Evolutionary conservation across 1,140 invertebrate species (phyloP).

Genomic region (Harlomillsia oculata): DNA sequence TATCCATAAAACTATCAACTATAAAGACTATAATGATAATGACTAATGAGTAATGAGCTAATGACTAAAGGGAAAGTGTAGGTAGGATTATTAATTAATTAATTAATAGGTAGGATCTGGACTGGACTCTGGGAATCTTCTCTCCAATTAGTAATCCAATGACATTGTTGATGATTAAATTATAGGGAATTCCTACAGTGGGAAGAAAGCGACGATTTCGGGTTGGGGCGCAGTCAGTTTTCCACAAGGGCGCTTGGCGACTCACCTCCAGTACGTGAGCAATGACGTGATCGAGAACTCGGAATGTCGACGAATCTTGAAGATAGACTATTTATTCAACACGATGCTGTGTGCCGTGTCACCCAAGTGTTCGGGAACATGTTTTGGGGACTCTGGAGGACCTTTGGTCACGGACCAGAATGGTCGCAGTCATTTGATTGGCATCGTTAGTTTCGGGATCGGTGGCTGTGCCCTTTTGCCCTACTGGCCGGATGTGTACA

Average conservation of each 20-base stretch:
- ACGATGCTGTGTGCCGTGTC: slow-evolving; percentile 41
- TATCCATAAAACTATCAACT: too few relatives aligned
- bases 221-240: slow-evolving; percentile 45
- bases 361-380: slow-evolving; percentile 39
- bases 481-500: slow-evolving; percentile 41
- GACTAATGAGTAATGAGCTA: too few relatives aligned
- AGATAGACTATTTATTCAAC: slow-evolving; percentile 30
- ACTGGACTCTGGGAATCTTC: too few relatives aligned
- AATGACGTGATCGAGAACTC: slow-evolving; percentile 32
- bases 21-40: too few relatives aligned
- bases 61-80: too few relatives aligned
- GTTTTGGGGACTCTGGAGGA: slow-evolving; percentile 41
- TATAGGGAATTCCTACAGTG: slow-evolving; percentile 38
- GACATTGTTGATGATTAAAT: too few relatives aligned
- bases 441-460: slow-evolving; percentile 42
- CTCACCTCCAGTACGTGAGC: slow-evolving; percentile 23
- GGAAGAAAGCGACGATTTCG: slow-evolving; percentile 40
- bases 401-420: slow-evolving; percentile 37
- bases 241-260: slow-evolving; percentile 37
- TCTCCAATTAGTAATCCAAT: too few relatives aligned
- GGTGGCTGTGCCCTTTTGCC: slow-evolving; percentile 41
- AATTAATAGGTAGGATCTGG: not conserved
- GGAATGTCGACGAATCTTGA: slow-evolving; percentile 24
- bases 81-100: not conserved
- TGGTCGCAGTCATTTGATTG: slow-evolving; percentile 36